A percentile compares a stretch with the other conserved stretches of the same genome.
phyloP scores from a whole-genome alignment of 2,113 vertebrate species.

The Oncorhynchus masou region DNA sequence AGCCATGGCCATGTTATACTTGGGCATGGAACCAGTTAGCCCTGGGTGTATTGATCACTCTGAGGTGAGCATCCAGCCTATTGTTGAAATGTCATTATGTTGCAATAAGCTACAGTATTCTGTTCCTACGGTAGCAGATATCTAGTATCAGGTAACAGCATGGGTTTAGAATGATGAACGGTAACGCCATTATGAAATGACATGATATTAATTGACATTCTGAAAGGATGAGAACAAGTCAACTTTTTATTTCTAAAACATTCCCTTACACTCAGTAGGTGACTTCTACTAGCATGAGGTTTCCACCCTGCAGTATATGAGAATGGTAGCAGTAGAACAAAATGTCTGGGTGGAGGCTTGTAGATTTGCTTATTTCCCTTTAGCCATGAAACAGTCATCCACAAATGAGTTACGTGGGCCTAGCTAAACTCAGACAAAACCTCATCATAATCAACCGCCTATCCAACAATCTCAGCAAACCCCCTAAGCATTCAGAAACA shows the following conservation, averaged over 20 bases:
- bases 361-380: too few relatives aligned
- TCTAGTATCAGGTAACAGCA: not conserved
- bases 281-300: too few relatives aligned
- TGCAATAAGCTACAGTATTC: not conserved
- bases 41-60: conserved; percentile 45
- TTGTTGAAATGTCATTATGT: not conserved
- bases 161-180: not conserved
- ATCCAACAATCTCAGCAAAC: conserved; percentile 6
- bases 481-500: conserved; percentile 1
- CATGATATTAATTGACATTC: not conserved
- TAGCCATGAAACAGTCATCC: not conserved
- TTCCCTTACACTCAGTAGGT: not conserved
- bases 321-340: not conserved
- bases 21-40: conserved; percentile 20
- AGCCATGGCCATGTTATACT: conserved; percentile 19
- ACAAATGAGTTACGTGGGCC: not conserved
- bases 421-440: not conserved
- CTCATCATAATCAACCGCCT: conserved; percentile 3
- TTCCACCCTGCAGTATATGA: too few relatives aligned
- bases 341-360: too few relatives aligned
- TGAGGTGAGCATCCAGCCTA: not conserved
- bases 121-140: not conserved
- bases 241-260: not conserved
- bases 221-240: not conserved
- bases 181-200: not conserved